Percentiles rank a stretch among this genome's conserved stretches.
Conservation (phyloP, 2,797 vertebrate species). For the Sitta carolinensis region DNA sequence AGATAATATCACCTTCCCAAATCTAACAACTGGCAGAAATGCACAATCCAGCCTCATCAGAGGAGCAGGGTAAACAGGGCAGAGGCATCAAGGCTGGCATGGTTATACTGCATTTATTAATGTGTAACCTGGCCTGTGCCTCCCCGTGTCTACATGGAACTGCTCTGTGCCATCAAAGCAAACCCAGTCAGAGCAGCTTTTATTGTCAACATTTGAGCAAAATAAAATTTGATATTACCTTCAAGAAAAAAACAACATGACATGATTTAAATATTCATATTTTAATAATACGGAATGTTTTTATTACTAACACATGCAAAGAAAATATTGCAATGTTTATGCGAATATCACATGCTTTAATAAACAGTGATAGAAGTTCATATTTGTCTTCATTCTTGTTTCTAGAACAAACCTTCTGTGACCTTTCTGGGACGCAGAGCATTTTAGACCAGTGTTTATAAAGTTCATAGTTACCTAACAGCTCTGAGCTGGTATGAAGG, state of each 20-base stretch:
- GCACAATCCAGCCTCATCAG: neutral
- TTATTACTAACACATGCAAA: constrained; percentile 56
- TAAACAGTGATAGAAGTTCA: constrained; percentile 14
- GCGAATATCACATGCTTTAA: constrained; percentile 14
- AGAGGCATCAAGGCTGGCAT: neutral
- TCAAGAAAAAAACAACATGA: neutral
- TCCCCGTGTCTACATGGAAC: neutral
- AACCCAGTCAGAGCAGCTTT: neutral
- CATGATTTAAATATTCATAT: constrained; percentile 33
- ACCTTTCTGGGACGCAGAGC: constrained; percentile 21
- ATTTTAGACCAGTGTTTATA: neutral
- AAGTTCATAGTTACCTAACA: neutral
- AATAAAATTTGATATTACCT: neutral
- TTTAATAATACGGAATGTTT: neutral
- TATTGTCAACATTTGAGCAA: neutral
- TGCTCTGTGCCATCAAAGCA: neutral
- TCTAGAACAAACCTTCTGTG: constrained; percentile 15
- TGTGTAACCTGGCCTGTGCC: neutral
- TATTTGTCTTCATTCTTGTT: constrained; percentile 27
- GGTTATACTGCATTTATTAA: neutral
- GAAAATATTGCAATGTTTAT: constrained; percentile 33
- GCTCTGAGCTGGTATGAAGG: neutral
- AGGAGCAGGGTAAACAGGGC: neutral
- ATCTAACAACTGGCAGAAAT: neutral
- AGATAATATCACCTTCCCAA: neutral